Conservation (phyloP, 2,113 vertebrate species). For the Caloenas nicobarica region DNA sequence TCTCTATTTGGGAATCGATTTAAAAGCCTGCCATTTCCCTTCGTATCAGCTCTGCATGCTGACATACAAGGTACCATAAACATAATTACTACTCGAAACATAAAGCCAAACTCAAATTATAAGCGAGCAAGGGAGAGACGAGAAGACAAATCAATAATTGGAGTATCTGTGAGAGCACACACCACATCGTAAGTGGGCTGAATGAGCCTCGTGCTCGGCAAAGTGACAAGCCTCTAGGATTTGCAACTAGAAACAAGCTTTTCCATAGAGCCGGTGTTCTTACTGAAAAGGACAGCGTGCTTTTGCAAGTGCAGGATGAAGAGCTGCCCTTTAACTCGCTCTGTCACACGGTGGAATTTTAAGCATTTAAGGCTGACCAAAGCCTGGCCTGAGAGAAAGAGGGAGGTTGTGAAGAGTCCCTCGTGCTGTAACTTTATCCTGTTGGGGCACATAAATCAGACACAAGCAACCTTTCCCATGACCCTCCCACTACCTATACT, state of each 20-base stretch:
- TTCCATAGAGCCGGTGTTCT: background rate
- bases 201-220: background rate
- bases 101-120: background rate
- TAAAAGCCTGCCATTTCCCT: background rate
- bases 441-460: constrained; percentile 68
- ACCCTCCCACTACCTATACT: constrained; percentile 47
- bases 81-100: background rate
- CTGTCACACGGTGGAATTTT: constrained; percentile 63
- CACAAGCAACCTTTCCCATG: constrained; percentile 75
- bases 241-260: background rate
- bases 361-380: constrained; percentile 69
- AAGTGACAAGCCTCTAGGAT: background rate
- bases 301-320: constrained; percentile 32
- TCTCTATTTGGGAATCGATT: background rate
- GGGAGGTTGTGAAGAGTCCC: constrained; percentile 65
- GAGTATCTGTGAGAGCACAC: background rate
- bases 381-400: constrained; percentile 53
- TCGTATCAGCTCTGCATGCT: background rate
- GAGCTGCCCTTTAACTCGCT: constrained; percentile 31
- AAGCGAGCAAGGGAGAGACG: background rate
- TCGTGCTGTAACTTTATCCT: constrained; percentile 73
- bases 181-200: background rate
- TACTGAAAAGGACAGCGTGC: background rate
- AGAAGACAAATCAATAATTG: background rate
- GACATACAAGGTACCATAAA: background rate